Percentiles rank a stretch among this genome's conserved stretches.
These are phyloP conservation scores for Oreonectes daqikongensis DNA, from an alignment of 2,797 vertebrate genomes.

Conservation along the genomic window DNA sequence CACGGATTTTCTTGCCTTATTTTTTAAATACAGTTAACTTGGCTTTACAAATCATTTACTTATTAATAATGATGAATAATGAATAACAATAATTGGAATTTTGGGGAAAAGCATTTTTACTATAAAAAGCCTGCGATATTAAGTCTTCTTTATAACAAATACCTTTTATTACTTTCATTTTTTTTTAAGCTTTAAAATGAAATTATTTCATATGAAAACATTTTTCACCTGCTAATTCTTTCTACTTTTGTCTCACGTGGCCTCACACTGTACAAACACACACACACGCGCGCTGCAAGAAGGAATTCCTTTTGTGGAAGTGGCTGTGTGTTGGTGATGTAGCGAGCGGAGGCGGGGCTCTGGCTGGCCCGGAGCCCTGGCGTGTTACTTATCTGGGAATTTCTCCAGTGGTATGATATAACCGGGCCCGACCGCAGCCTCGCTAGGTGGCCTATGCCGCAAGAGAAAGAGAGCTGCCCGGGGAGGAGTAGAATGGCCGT, in stretches of 20 bases:
- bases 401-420: constrained; percentile 76
- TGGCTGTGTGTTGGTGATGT: constrained; percentile 72
- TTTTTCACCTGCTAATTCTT: neutral
- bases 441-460: constrained; percentile 59
- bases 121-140: no score
- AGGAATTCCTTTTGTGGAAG: constrained; percentile 88
- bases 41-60: no score
- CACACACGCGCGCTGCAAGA: constrained; percentile 66
- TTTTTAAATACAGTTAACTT: no score
- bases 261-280: constrained; percentile 52
- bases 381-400: constrained; percentile 82
- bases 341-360: constrained; percentile 63
- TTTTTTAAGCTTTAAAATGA: no score
- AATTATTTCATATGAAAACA: no score
- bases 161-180: neutral
- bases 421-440: constrained; percentile 58
- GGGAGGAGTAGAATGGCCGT: constrained; percentile 10
- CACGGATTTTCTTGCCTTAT: no score
- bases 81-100: no score
- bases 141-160: no score
- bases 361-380: constrained; percentile 59
- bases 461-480: constrained; percentile 45
- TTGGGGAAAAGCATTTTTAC: neutral
- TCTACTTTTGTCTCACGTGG: constrained; percentile 30
- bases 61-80: no score